These are phyloP conservation scores for Drosophila funebris DNA, from an alignment of 1,140 invertebrate species.

Conservation along the genomic window DNA sequence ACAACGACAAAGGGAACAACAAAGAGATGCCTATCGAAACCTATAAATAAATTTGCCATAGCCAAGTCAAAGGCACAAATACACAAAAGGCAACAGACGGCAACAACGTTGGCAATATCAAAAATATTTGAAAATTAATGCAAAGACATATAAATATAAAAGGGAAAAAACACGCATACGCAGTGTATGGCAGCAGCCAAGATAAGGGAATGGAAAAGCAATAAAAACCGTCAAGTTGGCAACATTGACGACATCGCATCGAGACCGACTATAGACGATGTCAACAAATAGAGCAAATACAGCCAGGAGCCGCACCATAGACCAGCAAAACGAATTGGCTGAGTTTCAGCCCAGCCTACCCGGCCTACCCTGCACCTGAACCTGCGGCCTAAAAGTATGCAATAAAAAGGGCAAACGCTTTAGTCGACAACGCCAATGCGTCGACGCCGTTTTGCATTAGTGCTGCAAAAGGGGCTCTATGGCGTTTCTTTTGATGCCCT, in stretches of 20 bases:
- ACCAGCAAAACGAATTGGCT: neutral
- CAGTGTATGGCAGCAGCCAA: constrained; percentile 25
- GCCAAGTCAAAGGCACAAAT: constrained; percentile 37
- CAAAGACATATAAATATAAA: constrained; percentile 35
- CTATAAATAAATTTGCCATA: constrained; percentile 65
- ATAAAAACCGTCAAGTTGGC: constrained; percentile 61
- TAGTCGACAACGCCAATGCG: constrained; percentile 38
- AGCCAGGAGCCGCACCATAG: neutral
- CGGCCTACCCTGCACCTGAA: constrained; percentile 17
- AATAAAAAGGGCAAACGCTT: constrained; percentile 53
- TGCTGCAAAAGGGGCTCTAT: constrained; percentile 16
- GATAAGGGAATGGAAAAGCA: constrained; percentile 44
- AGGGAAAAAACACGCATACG: constrained; percentile 50
- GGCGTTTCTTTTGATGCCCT: constrained; percentile 31
- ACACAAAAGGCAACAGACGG: constrained; percentile 20
- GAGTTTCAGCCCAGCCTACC: neutral
- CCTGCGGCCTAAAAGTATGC: constrained; percentile 60
- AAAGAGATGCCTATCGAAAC: constrained; percentile 56
- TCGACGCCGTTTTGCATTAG: constrained; percentile 52
- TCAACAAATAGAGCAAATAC: constrained; percentile 60
- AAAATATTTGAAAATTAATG: constrained; percentile 64
- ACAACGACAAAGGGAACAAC: constrained; percentile 38
- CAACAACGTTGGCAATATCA: neutral
- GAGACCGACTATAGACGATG: constrained; percentile 32
- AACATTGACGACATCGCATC: constrained; percentile 45